These are phyloP conservation scores for Australoheros facetus DNA, from an alignment of 2,797 vertebrate species.

Conservation along the genomic window DNA sequence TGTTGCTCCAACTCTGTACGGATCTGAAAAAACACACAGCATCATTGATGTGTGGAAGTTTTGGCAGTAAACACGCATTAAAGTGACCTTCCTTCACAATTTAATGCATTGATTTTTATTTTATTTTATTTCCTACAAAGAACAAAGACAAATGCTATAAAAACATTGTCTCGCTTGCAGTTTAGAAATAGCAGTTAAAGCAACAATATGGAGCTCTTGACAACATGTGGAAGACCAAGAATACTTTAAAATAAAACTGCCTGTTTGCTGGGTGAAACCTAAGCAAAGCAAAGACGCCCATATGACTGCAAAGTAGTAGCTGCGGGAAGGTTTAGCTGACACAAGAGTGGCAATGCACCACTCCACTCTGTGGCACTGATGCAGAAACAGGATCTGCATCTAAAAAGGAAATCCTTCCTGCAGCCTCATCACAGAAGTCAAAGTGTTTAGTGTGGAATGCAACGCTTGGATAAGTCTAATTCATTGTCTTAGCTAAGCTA, in stretches of 20 bases:
- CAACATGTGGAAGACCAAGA: neutral
- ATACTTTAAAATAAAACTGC: neutral
- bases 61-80: neutral
- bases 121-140: neutral
- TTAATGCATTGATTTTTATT: neutral
- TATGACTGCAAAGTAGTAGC: neutral
- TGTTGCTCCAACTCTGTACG: constrained; percentile 94
- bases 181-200: neutral
- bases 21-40: constrained; percentile 79
- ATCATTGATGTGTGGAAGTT: neutral
- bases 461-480: neutral
- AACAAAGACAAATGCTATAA: neutral
- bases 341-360: neutral
- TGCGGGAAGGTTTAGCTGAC: neutral
- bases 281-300: neutral
- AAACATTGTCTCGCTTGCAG: neutral
- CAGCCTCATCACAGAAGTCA: neutral
- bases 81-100: neutral
- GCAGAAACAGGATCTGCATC: neutral
- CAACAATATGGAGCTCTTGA: neutral
- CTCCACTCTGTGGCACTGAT: neutral
- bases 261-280: neutral
- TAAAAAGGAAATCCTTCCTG: neutral
- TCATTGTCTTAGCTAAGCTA: neutral
- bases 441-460: neutral